Evolutionary conservation across 2,797 vertebrate genomes (phyloP), one percentile per base, ranked within the genome.

Genomic region (Remorina albescens): DNA sequence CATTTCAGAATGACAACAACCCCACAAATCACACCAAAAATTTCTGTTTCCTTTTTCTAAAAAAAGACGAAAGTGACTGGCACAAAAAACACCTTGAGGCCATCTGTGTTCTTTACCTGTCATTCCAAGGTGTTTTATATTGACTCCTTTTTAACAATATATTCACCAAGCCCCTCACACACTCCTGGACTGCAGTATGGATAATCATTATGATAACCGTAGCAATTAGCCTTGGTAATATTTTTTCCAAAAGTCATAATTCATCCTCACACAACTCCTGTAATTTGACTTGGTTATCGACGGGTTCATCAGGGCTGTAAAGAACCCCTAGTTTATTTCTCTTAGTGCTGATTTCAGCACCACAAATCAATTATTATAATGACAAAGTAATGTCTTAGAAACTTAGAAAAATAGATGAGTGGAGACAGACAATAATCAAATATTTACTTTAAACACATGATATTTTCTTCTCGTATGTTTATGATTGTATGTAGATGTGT

Each of bases 61-160:
- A 89, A 53, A 80, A 79, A 81, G 70, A 75, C 72, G 41, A 74
- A 79, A 74, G 72, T 93, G 92, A 94, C 94, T 94, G 92, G 88
- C 93, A 93, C 67, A 41, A 80, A 85, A 82, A 85, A 83, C 86
- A 88, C 92, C 93, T 92, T 2, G 58, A 81, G 91, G 92, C 90
- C 75, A 81, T 83, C 80, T 77, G 70, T 91, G 90, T 93, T 92
- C 92, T 92, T 90, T 90, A 91, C 92, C 91, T 92, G 88, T 93
- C 91, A 93, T 90, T 90, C 88, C 92, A 90, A 89, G 86, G 87
- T 91, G 86, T 92, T 93, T 93, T 74, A 86, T 92, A 93, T 93
- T 71, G 88, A 93, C 90, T 86, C 90, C n/a, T 81, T 81, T 80
- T 88, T 69, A 77, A 74, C 76, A 90, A 82, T 72, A 77, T 81